Conservation (phyloP, 1,140 invertebrate species). For the Drosophila kohkoa region DNA sequence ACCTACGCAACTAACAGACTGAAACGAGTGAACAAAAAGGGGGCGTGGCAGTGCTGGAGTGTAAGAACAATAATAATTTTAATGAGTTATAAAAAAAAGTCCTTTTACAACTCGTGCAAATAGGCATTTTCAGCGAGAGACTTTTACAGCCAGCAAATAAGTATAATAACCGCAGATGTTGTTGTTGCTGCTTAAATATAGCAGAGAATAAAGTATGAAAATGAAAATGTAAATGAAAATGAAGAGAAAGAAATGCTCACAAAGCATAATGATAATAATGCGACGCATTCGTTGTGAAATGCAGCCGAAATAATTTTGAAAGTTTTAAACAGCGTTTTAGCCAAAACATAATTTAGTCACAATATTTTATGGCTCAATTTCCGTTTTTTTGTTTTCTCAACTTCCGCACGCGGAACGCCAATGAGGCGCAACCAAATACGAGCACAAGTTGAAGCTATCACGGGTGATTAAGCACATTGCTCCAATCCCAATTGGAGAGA, state of each 20-base stretch:
- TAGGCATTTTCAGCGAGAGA: slow-evolving; percentile 11
- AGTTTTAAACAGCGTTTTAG: slow-evolving; percentile 34
- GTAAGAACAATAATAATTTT: slow-evolving; percentile 71
- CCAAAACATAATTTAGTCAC: slow-evolving; percentile 51
- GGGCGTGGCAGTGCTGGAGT: neutral
- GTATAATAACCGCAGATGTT: slow-evolving; percentile 17
- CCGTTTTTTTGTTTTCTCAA: slow-evolving; percentile 74
- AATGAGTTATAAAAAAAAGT: slow-evolving; percentile 72
- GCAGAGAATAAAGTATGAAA: neutral
- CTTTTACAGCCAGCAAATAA: slow-evolving; percentile 25
- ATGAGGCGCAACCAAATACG: slow-evolving; percentile 62
- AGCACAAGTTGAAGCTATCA: slow-evolving; percentile 61
- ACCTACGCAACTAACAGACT: slow-evolving; percentile 24
- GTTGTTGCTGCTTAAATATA: neutral
- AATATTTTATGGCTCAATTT: slow-evolving; percentile 80
- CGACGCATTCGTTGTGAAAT: slow-evolving; percentile 23
- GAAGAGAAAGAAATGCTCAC: neutral
- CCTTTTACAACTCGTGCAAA: slow-evolving; percentile 58
- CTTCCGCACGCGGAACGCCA: slow-evolving; percentile 66
- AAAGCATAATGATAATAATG: slow-evolving; percentile 17
- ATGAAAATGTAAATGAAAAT: neutral
- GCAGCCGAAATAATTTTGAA: slow-evolving; percentile 35
- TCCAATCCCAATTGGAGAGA: slow-evolving; percentile 6
- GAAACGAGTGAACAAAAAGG: too few species aligned
- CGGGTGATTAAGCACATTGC: slow-evolving; percentile 70